Evolutionary conservation across 2,113 vertebrate species (phyloP).

Genomic region (Sclerurus mexicanus): DNA sequence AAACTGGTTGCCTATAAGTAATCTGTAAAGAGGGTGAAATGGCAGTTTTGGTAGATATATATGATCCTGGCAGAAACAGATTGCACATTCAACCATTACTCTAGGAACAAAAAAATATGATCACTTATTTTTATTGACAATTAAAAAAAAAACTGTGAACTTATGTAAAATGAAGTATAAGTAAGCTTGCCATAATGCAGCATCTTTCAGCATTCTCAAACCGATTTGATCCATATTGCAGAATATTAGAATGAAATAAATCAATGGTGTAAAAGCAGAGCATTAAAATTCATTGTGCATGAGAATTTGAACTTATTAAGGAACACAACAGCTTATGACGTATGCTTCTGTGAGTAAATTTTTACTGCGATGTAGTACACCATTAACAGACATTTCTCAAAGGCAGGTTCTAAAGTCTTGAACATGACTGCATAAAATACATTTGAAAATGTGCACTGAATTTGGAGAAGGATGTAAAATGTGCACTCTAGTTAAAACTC

Average conservation of each 20-base stretch:
- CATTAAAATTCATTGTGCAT: background rate
- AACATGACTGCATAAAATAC: background rate
- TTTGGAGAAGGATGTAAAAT: background rate
- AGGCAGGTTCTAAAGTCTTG: background rate
- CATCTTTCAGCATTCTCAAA: background rate
- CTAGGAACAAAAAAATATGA: background rate
- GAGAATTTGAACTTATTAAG: background rate
- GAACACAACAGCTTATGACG: background rate
- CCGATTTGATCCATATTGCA: background rate
- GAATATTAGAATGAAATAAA: background rate
- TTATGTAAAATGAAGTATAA: background rate
- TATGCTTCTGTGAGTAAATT: background rate
- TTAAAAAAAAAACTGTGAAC: background rate
- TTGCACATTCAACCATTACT: background rate
- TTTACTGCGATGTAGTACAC: background rate
- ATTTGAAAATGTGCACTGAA: background rate
- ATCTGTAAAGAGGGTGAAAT: background rate
- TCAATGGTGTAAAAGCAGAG: background rate
- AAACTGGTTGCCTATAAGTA: background rate
- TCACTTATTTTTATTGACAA: background rate
- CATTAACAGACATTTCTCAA: background rate
- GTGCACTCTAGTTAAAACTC: background rate
- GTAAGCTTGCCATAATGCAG: background rate
- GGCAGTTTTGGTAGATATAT: background rate
- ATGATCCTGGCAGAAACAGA: background rate